These are phyloP conservation scores for Charanyca ferruginea DNA, from an alignment of 2,888 invertebrate genomes.

Conservation along the genomic window DNA sequence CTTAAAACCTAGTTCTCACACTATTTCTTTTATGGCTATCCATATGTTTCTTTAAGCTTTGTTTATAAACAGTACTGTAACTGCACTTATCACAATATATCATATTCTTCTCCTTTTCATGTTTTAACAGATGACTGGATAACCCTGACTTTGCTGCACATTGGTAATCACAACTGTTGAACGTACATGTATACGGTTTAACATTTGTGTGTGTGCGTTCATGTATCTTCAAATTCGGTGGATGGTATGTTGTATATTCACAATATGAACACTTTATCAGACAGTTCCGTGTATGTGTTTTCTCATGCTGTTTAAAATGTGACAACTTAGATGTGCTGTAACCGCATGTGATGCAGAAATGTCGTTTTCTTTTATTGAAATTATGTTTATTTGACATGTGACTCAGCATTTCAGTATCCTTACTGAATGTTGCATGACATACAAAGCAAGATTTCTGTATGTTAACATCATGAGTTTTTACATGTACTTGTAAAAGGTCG, in stretches of 20 bases:
- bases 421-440: constrained; percentile 45
- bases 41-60: constrained; percentile 72
- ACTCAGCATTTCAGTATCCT: constrained; percentile 10
- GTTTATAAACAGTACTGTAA: constrained; percentile 76
- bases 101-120: constrained; percentile 69
- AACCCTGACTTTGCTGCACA: constrained; percentile 69
- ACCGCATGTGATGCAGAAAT: constrained; percentile 50
- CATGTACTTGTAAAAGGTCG: constrained; percentile 31
- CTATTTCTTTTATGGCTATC: constrained; percentile 70
- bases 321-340: constrained; percentile 56
- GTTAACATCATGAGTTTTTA: constrained; percentile 33
- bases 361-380: not conserved
- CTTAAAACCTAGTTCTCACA: constrained; percentile 42
- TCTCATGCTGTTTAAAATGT: constrained; percentile 55
- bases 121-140: constrained; percentile 72
- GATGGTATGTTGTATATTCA: constrained; percentile 48
- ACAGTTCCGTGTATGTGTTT: constrained; percentile 20
- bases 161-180: constrained; percentile 39
- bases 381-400: constrained; percentile 45
- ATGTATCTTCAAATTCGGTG: constrained; percentile 73
- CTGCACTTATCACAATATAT: constrained; percentile 77
- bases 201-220: constrained; percentile 66
- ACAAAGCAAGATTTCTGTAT: constrained; percentile 45
- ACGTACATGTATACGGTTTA: constrained; percentile 49
- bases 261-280: constrained; percentile 44